Percentiles rank a stretch among this genome's conserved stretches.
These are phyloP conservation scores for Anadara kagoshimensis DNA, from an alignment of 1,140 invertebrate genomes.

Conservation along the genomic window DNA sequence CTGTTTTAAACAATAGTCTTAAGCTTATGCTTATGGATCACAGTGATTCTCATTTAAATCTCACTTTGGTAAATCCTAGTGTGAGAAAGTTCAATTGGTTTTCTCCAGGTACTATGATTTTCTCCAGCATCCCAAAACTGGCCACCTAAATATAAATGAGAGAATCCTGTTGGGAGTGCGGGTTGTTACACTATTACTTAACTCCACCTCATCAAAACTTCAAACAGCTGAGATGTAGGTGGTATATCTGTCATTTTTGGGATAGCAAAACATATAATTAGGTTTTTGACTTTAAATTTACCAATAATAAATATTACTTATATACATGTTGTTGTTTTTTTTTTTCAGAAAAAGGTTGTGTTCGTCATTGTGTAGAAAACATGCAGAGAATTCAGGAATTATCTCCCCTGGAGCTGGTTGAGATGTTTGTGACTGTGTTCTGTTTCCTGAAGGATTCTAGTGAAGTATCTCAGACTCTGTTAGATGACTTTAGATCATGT, in stretches of 20 bases:
- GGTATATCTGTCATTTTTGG: neutral
- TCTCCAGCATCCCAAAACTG: too few species aligned
- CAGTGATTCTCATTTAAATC: too few species aligned
- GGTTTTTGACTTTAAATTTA: neutral
- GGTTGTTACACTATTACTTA: too few species aligned
- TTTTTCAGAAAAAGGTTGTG: constrained; percentile 93
- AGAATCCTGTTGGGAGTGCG: too few species aligned
- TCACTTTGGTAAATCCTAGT: too few species aligned
- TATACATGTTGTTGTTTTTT: constrained; percentile 4
- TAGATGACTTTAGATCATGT: constrained; percentile 96
- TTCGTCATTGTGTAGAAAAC: constrained; percentile 95
- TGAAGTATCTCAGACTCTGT: constrained; percentile 92
- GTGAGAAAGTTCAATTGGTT: too few species aligned
- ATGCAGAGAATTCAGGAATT: constrained; percentile 93
- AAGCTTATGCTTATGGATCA: too few species aligned
- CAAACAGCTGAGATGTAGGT: too few species aligned
- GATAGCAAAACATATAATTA: neutral
- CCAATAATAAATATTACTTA: neutral
- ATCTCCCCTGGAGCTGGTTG: constrained; percentile 95
- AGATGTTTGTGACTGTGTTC: constrained; percentile 99
- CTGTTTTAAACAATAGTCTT: too few species aligned
- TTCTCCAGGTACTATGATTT: too few species aligned
- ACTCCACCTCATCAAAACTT: too few species aligned
- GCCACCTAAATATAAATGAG: too few species aligned
- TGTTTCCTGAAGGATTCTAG: constrained; percentile 99